These are phyloP conservation scores for Galerucella pusilla DNA, from an alignment of 2,888 invertebrate species.

Conservation along the genomic window DNA sequence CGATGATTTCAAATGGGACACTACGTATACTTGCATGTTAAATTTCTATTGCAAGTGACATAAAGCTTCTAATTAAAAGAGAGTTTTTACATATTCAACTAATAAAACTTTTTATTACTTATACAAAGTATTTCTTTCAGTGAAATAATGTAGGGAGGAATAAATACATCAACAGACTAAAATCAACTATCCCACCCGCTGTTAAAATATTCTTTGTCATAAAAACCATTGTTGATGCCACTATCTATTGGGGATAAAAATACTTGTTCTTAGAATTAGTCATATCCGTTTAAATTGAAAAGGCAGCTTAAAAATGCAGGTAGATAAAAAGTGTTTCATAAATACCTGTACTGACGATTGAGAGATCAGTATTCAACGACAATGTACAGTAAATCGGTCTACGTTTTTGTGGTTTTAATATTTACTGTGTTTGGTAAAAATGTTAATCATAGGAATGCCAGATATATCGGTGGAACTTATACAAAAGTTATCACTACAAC, in stretches of 20 bases:
- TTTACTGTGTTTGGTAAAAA: constrained; percentile 28
- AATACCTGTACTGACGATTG: constrained; percentile 29
- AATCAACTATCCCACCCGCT: too few relatives aligned
- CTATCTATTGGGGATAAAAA: not conserved
- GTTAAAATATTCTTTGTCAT: not conserved
- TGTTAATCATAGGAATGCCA: constrained; percentile 22
- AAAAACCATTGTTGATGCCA: constrained; percentile 2
- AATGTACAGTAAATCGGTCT: constrained; percentile 26
- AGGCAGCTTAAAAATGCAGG: constrained; percentile 22
- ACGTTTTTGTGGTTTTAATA: constrained; percentile 22
- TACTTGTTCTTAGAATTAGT: not conserved
- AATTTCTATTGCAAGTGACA: too few relatives aligned
- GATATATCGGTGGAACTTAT: constrained; percentile 47
- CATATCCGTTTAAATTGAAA: constrained; percentile 1
- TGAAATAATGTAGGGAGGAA: too few relatives aligned
- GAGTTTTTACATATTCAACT: too few relatives aligned
- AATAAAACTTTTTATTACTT: too few relatives aligned
- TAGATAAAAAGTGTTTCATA: constrained; percentile 33
- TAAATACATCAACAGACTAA: too few relatives aligned
- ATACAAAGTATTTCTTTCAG: too few relatives aligned
- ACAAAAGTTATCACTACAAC: constrained; percentile 57
- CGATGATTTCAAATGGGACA: too few relatives aligned
- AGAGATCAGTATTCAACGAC: constrained; percentile 25
- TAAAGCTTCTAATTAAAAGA: too few relatives aligned
- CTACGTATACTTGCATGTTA: too few relatives aligned